Evolutionary conservation across 2,797 vertebrate genomes (phyloP).

Genomic region (Periparus ater): DNA sequence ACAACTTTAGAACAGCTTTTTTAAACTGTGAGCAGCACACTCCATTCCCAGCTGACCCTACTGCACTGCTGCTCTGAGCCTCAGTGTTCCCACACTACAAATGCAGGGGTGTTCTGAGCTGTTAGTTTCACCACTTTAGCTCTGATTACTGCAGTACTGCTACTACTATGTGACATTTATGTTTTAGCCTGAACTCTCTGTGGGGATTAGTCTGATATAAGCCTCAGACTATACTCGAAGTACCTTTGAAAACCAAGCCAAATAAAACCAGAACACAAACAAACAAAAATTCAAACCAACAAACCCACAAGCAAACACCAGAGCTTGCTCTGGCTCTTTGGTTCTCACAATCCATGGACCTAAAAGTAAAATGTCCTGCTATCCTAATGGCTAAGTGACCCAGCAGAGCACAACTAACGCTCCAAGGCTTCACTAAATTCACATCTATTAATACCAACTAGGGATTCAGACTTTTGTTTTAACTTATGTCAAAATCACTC

Average conservation of each 20-base stretch:
- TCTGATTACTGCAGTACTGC: not conserved
- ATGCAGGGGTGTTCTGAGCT: not conserved
- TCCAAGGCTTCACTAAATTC: not conserved
- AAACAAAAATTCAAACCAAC: not conserved
- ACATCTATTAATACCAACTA: not conserved
- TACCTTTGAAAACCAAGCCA: not conserved
- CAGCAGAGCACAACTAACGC: not conserved
- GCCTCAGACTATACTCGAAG: not conserved
- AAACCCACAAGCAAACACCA: not conserved
- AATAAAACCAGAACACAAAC: not conserved
- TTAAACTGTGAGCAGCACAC: not conserved
- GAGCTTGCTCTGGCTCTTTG: not conserved
- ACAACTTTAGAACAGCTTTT: not conserved
- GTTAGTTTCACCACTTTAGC: not conserved
- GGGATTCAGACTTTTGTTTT: not conserved
- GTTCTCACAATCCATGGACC: not conserved
- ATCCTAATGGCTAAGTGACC: not conserved
- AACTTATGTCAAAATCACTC: not conserved
- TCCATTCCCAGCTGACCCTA: not conserved
- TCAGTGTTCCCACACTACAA: not conserved
- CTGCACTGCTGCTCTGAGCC: not conserved
- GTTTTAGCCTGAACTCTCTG: not conserved
- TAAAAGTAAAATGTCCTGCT: not conserved
- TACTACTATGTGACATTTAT: not conserved
- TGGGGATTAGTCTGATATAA: not conserved